Conservation (phyloP, 2,797 vertebrate genomes). For the Phrynocephalus forsythii region DNA sequence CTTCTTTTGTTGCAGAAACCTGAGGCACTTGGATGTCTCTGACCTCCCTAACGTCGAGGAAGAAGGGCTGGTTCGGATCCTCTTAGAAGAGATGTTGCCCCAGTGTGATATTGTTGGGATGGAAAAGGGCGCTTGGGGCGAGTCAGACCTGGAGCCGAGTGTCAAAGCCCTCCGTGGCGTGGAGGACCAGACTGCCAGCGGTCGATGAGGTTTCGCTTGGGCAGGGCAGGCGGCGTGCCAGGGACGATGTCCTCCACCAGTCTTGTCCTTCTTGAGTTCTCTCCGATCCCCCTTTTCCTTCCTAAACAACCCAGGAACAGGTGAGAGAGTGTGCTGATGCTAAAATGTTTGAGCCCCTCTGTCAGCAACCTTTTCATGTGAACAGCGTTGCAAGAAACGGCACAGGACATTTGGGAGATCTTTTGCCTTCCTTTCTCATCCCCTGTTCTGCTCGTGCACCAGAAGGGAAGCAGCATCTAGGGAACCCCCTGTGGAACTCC, state of each 20-base stretch:
- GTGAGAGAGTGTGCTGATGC: not conserved
- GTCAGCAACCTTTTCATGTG: not conserved
- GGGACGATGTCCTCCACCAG: too few relatives aligned
- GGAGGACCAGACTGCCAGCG: too few relatives aligned
- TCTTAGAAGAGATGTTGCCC: constrained; percentile 90
- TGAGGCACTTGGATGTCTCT: constrained; percentile 82
- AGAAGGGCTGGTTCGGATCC: constrained; percentile 82
- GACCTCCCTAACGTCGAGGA: constrained; percentile 77
- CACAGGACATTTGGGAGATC: not conserved
- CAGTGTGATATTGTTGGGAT: constrained; percentile 76
- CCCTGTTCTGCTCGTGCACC: not conserved
- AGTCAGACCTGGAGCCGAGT: not conserved
- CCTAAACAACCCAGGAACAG: not conserved
- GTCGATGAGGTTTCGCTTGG: not conserved
- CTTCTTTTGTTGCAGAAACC: constrained; percentile 73
- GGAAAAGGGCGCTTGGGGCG: constrained; percentile 17
- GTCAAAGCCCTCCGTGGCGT: fast-evolving
- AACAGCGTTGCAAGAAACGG: not conserved
- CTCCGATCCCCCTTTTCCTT: not conserved
- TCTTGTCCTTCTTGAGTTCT: too few relatives aligned
- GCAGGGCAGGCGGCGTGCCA: not conserved
- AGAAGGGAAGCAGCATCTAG: not conserved
- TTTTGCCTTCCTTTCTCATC: not conserved
- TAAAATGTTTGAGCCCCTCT: not conserved
- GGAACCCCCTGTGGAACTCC: too few relatives aligned